Base-by-base conservation (phyloP, 2,888 invertebrate species). In the Heliothis peltigera region DNA sequence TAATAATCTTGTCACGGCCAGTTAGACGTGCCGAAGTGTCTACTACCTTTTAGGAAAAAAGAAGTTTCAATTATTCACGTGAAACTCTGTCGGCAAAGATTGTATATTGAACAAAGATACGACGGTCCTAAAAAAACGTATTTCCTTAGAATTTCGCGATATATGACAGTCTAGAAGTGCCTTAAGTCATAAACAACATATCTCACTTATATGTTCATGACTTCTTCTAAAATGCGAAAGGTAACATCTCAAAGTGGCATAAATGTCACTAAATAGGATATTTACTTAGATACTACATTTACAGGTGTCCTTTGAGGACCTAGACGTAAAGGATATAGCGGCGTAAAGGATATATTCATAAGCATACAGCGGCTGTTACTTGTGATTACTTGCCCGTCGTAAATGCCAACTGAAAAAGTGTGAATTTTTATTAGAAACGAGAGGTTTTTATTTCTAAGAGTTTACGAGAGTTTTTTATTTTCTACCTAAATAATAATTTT, bases 361-460 rank as follows among this genome's bases (percentile, higher is more conserved):
- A 51, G 39, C 8, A 19, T 19, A 10, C 35, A 28, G 19, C 6
- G 15, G 25, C 39, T n/a, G 39, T 39, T 39, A 21, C 44, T 51
- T 67, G 19, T 15, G 46, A 52, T 59, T 3, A n/a, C 18, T 21
- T 28, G n/a, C 46, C 39, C 46, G 21, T 32, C 51, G 19, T 51
- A 44, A 46, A 39, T 6, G 18, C 8, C 19, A 64, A 44, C 35
- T 58, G 43, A 65, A 35, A 46, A 59, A 51, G 59, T 51, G 22
- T 46, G 32, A 39, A 15, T 4, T 3, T 17, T 18, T 51, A 21
- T 28, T 35, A 49, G 10, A 18, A 39, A 32, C 25, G 25, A 25
- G 25, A 46, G 15, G 12, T 4, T 35, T 39, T 32, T 25, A 12
- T 39, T 28, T 28, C 18, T 58, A 25, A 4, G 8, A 28, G 17